Conservation (phyloP, 2,113 vertebrate species). For the Carassius carassius region DNA sequence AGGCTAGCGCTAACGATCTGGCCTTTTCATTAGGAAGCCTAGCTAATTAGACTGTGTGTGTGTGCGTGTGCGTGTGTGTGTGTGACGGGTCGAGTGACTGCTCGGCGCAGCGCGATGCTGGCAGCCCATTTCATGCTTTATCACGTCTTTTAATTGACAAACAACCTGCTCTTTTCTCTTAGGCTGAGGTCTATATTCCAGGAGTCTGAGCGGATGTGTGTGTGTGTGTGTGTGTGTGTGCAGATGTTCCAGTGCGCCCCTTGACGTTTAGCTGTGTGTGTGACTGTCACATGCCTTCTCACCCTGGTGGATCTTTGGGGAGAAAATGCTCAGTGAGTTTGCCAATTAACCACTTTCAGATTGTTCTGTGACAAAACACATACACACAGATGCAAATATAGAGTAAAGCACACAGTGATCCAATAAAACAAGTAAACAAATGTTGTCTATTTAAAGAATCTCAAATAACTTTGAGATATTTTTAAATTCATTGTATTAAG, state of each 20-base stretch:
- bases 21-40: constrained; percentile 79
- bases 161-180: constrained; percentile 83
- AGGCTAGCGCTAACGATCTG: constrained; percentile 71
- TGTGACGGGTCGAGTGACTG: constrained; percentile 72
- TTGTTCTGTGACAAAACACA: constrained; percentile 24
- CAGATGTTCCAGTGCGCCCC: constrained; percentile 60
- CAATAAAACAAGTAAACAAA: constrained; percentile 46
- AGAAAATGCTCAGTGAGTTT: constrained; percentile 53
- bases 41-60: constrained; percentile 80
- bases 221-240: constrained; percentile 42
- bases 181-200: constrained; percentile 81
- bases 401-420: constrained; percentile 53
- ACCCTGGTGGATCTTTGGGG: constrained; percentile 52
- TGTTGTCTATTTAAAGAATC: neutral
- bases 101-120: constrained; percentile 74
- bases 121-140: constrained; percentile 85
- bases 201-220: constrained; percentile 47
- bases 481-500: neutral
- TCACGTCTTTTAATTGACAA: constrained; percentile 86
- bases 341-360: constrained; percentile 57
- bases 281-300: constrained; percentile 59
- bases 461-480: neutral
- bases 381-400: constrained; percentile 41
- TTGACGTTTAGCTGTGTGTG: constrained; percentile 53
- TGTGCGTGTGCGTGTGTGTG: constrained; percentile 69